Evolutionary conservation across 2,797 vertebrate genomes (phyloP), one percentile per base, ranked within the genome.

Genomic region (Danio kyathit): DNA sequence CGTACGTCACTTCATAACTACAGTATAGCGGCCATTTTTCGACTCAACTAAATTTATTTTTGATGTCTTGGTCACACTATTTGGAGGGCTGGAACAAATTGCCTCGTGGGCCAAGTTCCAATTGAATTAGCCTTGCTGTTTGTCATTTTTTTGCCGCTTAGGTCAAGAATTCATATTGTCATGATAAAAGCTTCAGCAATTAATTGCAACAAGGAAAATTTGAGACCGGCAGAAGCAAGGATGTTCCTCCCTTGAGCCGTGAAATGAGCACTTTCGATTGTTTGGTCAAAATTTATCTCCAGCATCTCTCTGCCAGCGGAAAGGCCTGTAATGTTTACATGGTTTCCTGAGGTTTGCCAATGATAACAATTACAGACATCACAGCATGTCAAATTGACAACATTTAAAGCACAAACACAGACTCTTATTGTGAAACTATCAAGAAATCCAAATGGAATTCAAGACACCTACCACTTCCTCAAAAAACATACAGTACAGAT

Each of bases 271-370:
- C 19, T 77, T 77, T 67, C 29, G 61, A 56, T 56, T 76, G 75
- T 77, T 66, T 57, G 38, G 49, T 57, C 74, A 66, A 76, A 66
- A 76, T 66, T 76, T 77, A 67, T 77, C 51, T 66, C 14, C 51
- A 67, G 52, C 46, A 38, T 76, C 63, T 76, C 63, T 57, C 29
- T 29, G 63, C 63, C 38, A 67, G 51, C 6, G 41, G 41, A 67
- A 77, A 66, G 63, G 51, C 51, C 40, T 76, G 40, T 10, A 77
- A 78, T 49, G 44, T 48, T 60, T 60, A n/a, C 56, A 0, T 52
- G 60, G 46, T 14, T 41, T 78, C 52, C 43, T 9, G 54, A 54
- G 17, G 48, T 17, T 76, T n/a, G 46, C 48, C 12, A 11, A 65
- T 13, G 12, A 65, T 40, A 75, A 75, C 41, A 56, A 44, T 38